These are phyloP conservation scores for Sphaeramia orbicularis DNA, from an alignment of 2,797 vertebrate species.

Conservation along the genomic window DNA sequence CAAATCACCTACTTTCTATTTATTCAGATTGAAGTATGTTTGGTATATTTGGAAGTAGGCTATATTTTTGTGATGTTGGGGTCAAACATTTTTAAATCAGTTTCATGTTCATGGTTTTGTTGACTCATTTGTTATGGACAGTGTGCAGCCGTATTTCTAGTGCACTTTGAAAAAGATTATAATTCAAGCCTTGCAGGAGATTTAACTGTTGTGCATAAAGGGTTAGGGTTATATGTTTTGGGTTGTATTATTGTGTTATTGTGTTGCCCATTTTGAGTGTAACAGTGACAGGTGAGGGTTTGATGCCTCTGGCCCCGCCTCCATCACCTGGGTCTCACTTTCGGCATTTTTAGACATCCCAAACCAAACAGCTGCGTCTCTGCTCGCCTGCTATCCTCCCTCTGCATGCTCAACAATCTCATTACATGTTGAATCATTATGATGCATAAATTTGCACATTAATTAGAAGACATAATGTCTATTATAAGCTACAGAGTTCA, in stretches of 20 bases:
- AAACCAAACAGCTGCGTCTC: not conserved
- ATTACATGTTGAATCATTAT: slow-evolving; percentile 36
- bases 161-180: no score
- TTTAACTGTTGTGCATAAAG: no score
- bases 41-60: no score
- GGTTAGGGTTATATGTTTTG: not conserved
- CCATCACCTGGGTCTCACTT: slow-evolving; percentile 2
- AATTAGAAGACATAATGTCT: slow-evolving; percentile 35
- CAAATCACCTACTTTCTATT: no score
- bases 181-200: no score
- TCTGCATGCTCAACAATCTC: slow-evolving; percentile 6
- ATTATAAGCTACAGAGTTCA: slow-evolving; percentile 18
- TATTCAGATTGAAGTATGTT: no score
- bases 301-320: slow-evolving; percentile 6
- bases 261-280: not conserved
- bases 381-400: slow-evolving; percentile 2
- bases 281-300: not conserved
- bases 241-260: not conserved
- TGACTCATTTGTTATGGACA: no score
- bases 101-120: no score
- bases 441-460: slow-evolving; percentile 58
- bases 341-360: not conserved
- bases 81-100: no score
- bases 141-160: no score
- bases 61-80: no score